phyloP scores from a whole-genome alignment of 1,140 invertebrate species.

The Teleopsis dalmanni region DNA sequence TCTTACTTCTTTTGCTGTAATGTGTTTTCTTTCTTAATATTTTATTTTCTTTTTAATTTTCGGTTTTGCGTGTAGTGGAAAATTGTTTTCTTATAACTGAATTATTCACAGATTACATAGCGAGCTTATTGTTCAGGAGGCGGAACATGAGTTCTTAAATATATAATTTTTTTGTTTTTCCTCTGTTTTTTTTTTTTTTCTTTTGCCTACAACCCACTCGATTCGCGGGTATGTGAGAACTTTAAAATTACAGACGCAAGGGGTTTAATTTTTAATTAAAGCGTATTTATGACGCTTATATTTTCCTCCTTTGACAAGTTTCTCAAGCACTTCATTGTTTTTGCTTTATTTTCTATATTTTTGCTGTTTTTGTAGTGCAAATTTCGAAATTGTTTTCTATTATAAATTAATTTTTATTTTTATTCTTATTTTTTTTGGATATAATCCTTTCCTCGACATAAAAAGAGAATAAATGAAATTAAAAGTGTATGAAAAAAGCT shows the following conservation, averaged over 20 bases:
- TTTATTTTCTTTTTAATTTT: background rate
- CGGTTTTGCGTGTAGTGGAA: constrained; percentile 18
- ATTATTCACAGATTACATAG: constrained; percentile 37
- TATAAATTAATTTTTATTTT: no score
- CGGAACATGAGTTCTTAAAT: background rate
- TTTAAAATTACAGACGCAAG: constrained; percentile 34
- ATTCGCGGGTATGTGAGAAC: constrained; percentile 21
- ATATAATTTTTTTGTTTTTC: background rate
- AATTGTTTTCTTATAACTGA: constrained; percentile 43
- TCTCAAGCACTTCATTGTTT: no score
- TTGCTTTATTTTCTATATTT: constrained; percentile 9
- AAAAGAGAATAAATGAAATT: no score
- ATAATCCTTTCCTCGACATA: no score
- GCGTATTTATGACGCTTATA: constrained; percentile 20
- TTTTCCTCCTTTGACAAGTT: no score
- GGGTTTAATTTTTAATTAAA: constrained; percentile 37
- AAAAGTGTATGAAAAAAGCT: no score
- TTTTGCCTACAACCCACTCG: background rate
- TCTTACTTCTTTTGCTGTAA: constrained; percentile 4
- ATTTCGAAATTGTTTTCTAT: no score
- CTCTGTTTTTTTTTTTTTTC: background rate
- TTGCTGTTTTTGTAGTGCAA: background rate
- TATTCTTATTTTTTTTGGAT: no score
- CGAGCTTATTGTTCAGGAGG: background rate
- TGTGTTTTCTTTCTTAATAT: constrained; percentile 1